Conservation (phyloP, 1,140 invertebrate species). For the Parasteatoda tepidariorum region DNA sequence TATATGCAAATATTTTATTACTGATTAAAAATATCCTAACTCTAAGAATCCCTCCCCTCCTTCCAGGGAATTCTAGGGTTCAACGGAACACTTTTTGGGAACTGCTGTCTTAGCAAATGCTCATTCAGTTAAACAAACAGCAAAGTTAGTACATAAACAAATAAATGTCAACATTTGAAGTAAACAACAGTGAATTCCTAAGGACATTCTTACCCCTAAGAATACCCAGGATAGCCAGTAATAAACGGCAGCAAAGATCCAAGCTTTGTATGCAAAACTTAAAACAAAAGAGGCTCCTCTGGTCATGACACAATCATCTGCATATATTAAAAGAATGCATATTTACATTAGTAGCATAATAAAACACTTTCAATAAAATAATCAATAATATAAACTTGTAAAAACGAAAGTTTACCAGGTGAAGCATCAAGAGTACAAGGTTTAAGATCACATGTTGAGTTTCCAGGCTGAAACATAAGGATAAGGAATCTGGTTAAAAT, state of each 20-base stretch:
- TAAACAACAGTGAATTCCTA: too few species aligned
- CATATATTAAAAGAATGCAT: slow-evolving; percentile 10
- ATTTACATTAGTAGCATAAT: not conserved
- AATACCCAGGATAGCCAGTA: slow-evolving; percentile 69
- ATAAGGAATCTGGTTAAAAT: not conserved
- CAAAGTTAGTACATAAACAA: too few species aligned
- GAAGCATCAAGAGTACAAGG: slow-evolving; percentile 7
- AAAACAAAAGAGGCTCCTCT: slow-evolving; percentile 67
- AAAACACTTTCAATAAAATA: too few species aligned
- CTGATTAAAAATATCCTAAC: too few species aligned
- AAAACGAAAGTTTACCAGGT: not conserved
- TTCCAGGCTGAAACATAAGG: not conserved
- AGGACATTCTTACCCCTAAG: slow-evolving; percentile 67
- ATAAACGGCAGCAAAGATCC: slow-evolving; percentile 71
- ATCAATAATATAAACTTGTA: not conserved
- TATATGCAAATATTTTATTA: too few species aligned
- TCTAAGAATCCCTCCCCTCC: too few species aligned
- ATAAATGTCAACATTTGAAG: too few species aligned
- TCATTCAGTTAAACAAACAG: too few species aligned
- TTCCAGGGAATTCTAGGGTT: too few species aligned
- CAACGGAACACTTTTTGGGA: too few species aligned
- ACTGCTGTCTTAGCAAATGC: too few species aligned
- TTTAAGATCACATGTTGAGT: not conserved
- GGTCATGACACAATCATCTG: slow-evolving; percentile 67
- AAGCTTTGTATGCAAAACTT: slow-evolving; percentile 70